phyloP scores from a whole-genome alignment of 2,797 vertebrate genomes.

The Paramormyrops hopkinsi region DNA sequence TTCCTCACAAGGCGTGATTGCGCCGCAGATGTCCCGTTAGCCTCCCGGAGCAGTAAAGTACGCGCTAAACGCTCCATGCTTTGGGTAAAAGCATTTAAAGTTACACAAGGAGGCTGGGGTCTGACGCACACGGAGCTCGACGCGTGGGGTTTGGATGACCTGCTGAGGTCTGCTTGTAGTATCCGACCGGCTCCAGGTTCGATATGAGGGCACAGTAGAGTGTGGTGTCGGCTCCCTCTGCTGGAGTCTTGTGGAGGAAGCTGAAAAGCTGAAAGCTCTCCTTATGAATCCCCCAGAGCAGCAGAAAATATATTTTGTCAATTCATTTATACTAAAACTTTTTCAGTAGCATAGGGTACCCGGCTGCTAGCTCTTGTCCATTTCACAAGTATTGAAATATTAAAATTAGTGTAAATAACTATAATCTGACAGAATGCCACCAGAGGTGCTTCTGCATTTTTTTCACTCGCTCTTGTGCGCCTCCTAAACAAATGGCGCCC shows the following conservation, averaged over 20 bases:
- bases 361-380: not conserved
- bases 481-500: not conserved
- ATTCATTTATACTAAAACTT: not conserved
- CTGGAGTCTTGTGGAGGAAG: slow-evolving; percentile 49
- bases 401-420: too few species aligned
- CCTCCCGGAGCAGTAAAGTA: not conserved
- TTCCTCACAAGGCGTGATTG: not conserved
- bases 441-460: too few species aligned
- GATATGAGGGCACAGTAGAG: slow-evolving; percentile 55
- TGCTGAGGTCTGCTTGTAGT: slow-evolving; percentile 49
- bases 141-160: not conserved
- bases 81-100: not conserved
- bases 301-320: not conserved
- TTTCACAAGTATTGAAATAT: not conserved
- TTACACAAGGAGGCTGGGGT: not conserved
- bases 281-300: not conserved
- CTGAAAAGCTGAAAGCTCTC: slow-evolving; percentile 38
- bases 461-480: not conserved
- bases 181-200: slow-evolving; percentile 51
- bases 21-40: not conserved
- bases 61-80: not conserved
- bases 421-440: too few species aligned
- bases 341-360: not conserved
- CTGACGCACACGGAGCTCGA: not conserved
- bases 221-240: slow-evolving; percentile 56